Evolutionary conservation across 2,797 vertebrate species (phyloP).

Genomic region (Tiaroga cobitis): DNA sequence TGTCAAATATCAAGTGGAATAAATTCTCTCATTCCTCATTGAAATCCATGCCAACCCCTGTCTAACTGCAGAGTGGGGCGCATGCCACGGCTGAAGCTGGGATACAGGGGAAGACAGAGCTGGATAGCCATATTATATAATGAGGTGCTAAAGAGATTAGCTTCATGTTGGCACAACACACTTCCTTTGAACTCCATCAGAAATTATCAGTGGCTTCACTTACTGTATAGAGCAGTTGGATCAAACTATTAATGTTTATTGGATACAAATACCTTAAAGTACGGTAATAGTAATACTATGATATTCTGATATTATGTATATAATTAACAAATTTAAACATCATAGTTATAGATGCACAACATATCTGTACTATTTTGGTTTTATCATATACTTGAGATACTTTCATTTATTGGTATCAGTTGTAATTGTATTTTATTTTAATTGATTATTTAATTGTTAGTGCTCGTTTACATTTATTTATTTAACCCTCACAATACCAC

Average conservation of each 20-base stretch:
- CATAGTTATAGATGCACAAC: neutral
- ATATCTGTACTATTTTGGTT: neutral
- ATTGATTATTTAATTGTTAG: neutral
- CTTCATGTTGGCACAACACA: constrained; percentile 18
- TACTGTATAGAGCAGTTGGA: neutral
- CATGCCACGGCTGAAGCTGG: neutral
- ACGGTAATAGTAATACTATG: neutral
- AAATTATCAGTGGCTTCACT: neutral
- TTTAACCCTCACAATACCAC: too few species aligned
- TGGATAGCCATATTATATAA: constrained; percentile 16
- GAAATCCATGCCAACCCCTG: constrained; percentile 18
- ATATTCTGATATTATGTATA: neutral
- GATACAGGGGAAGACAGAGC: constrained; percentile 4
- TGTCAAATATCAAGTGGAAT: constrained; percentile 12
- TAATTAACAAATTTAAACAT: neutral
- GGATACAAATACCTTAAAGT: neutral
- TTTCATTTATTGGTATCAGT: neutral
- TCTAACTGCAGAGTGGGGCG: neutral
- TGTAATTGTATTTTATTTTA: neutral
- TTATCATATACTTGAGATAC: neutral
- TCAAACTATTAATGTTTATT: neutral
- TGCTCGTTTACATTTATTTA: neutral
- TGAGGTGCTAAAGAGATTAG: constrained; percentile 15
- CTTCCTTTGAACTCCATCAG: constrained; percentile 16
- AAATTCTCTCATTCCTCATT: constrained; percentile 20